Conservation (phyloP, 2,797 vertebrate genomes). For the Choloepus didactylus region DNA sequence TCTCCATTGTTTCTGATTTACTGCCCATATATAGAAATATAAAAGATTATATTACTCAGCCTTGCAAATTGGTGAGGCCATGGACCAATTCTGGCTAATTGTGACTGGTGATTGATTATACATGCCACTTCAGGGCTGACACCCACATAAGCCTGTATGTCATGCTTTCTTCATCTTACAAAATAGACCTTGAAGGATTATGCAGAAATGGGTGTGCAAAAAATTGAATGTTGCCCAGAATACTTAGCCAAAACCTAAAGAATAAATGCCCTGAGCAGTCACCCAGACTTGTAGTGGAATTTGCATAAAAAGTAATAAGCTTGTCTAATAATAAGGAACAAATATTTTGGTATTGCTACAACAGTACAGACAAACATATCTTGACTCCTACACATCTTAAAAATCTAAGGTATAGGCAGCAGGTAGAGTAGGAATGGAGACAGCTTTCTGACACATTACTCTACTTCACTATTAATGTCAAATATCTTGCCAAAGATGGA, state of each 20-base stretch:
- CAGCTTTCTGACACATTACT: background rate
- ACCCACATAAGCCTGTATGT: background rate
- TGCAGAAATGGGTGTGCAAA: background rate
- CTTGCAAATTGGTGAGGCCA: background rate
- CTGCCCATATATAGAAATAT: background rate
- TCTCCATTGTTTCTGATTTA: constrained; percentile 6
- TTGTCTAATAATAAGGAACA: constrained; percentile 12
- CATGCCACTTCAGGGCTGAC: background rate
- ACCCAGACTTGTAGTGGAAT: background rate
- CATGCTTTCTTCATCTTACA: background rate
- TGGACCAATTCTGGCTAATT: background rate
- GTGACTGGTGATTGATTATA: background rate
- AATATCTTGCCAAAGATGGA: background rate
- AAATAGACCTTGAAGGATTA: background rate
- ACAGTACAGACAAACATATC: background rate
- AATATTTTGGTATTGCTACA: background rate
- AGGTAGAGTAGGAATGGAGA: background rate
- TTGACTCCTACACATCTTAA: background rate
- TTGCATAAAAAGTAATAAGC: constrained; percentile 26
- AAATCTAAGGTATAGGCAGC: background rate
- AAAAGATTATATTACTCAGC: background rate
- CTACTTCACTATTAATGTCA: background rate
- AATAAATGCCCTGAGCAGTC: background rate
- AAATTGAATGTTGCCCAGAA: background rate
- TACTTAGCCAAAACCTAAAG: background rate